Percentiles rank a stretch among this genome's conserved stretches.
These are phyloP conservation scores for Halcyon leucocephala DNA, from an alignment of 2,797 vertebrate genomes.

Conservation along the genomic window DNA sequence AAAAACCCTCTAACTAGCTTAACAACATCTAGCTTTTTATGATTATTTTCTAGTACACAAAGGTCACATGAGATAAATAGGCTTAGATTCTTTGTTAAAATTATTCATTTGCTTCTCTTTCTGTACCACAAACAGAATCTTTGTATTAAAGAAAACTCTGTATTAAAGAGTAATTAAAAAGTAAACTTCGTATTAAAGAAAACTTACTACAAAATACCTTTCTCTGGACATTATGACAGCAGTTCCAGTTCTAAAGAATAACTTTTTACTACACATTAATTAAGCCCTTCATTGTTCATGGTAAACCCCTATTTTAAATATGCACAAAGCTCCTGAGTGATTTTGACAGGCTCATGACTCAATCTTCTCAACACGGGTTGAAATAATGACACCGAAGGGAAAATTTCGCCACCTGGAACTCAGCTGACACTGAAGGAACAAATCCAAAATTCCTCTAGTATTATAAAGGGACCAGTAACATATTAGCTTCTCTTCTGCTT, in stretches of 20 bases:
- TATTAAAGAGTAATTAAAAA: too few relatives aligned
- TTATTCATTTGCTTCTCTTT: neutral
- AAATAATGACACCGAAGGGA: neutral
- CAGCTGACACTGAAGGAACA: constrained; percentile 19
- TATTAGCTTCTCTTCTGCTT: neutral
- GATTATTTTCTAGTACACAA: neutral
- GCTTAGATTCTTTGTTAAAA: neutral
- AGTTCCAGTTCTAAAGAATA: neutral
- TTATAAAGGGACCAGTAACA: neutral
- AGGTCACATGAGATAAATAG: neutral
- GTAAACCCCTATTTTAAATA: constrained; percentile 2
- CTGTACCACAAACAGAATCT: neutral
- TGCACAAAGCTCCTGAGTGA: neutral
- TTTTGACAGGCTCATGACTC: constrained; percentile 15
- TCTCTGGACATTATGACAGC: neutral
- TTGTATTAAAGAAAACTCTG: neutral
- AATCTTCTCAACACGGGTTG: neutral
- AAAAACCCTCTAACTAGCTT: neutral
- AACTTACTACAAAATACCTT: neutral
- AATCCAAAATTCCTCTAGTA: neutral
- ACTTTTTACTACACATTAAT: neutral
- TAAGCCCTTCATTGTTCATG: neutral
- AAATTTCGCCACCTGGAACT: constrained; percentile 33
- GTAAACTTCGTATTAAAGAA: neutral
- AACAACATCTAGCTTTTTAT: neutral